Base-by-base conservation (phyloP, 2,888 invertebrate species). In the Psylliodes chrysocephalus region DNA sequence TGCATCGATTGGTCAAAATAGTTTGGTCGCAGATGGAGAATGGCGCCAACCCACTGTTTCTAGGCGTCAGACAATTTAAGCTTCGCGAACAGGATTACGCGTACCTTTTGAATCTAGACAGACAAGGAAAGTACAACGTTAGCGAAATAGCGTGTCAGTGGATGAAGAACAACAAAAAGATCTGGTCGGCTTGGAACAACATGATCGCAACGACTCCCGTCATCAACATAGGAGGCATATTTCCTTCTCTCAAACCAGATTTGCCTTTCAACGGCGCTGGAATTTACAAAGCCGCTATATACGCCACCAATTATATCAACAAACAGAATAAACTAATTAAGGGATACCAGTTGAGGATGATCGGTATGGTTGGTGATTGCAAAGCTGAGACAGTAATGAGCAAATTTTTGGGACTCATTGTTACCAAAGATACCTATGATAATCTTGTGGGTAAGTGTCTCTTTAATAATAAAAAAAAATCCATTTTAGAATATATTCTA, bases 331-430 rank as follows among this genome's bases (percentile, higher is more conserved):
- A 10, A 22, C 12, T 60, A 25, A 22, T 64, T 14, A 60, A 51
- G 22, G 86, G 90, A 69, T 90, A 90, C 75, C 81, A 85, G 10
- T 75, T 93, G 14, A 79, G 84, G 38, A 75, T 92, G 62, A 70
- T 86, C 7, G 82, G 84, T 0, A 84, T 85, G 46, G 87, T 92
- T 74, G 91, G 91, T 0, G 85, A 89, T 69, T 93, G 93, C 77
- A 85, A 86, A 60, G 83, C 91, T 0, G 92, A 92, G 75, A 84
- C 86, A 69, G 92, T 91, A 0, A 89, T 93, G 88, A 90, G 89
- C 68, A 84, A 87, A 0, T 92, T 92, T 78, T 91, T 93, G 59
- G 88, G 90, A 67, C 90, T 89, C 75, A 87, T 90, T 57, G 83
- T 86, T 6, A 81, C 83, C 18, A 51, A 53, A 2, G 82, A 84